Percentiles rank a stretch among this genome's conserved stretches.
Evolutionary conservation across 2,797 vertebrate genomes (phyloP).

Genomic region (Enteromius afrohamiltoni): DNA sequence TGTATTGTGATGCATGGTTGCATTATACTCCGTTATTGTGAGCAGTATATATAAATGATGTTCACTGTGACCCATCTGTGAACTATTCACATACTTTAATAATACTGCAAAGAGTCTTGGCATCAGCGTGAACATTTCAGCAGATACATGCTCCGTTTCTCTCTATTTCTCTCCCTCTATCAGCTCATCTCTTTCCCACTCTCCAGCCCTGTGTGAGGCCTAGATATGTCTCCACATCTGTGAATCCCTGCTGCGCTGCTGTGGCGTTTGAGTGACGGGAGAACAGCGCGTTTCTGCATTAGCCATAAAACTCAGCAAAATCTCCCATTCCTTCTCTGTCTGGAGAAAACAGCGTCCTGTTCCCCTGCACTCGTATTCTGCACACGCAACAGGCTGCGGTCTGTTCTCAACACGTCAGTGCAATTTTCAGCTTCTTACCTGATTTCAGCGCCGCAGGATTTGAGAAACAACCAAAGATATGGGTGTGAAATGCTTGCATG

Average conservation of each 20-base stretch:
- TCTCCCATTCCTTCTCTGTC: neutral
- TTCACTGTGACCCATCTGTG: neutral
- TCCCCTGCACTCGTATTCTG: neutral
- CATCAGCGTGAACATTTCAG: neutral
- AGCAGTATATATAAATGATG: neutral
- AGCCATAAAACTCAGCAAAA: slow-evolving; percentile 29
- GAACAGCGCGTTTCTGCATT: slow-evolving; percentile 30
- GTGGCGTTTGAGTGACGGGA: slow-evolving; percentile 34
- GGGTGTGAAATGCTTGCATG: neutral
- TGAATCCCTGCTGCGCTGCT: neutral
- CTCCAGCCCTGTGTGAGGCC: slow-evolving; percentile 17
- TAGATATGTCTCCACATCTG: slow-evolving; percentile 10
- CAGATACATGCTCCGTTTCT: neutral
- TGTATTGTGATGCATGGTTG: neutral
- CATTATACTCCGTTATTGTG: neutral
- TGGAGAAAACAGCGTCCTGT: slow-evolving; percentile 1
- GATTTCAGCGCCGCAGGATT: neutral
- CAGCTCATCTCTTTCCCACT: slow-evolving; percentile 21
- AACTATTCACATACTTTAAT: neutral
- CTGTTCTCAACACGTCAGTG: slow-evolving; percentile 4
- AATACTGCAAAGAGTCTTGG: neutral
- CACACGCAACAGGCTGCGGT: slow-evolving; percentile 2
- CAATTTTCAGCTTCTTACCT: neutral
- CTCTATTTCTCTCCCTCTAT: neutral
- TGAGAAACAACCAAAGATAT: neutral